Conservation (phyloP, 1,140 invertebrate genomes). For the Gerris buenoi region DNA sequence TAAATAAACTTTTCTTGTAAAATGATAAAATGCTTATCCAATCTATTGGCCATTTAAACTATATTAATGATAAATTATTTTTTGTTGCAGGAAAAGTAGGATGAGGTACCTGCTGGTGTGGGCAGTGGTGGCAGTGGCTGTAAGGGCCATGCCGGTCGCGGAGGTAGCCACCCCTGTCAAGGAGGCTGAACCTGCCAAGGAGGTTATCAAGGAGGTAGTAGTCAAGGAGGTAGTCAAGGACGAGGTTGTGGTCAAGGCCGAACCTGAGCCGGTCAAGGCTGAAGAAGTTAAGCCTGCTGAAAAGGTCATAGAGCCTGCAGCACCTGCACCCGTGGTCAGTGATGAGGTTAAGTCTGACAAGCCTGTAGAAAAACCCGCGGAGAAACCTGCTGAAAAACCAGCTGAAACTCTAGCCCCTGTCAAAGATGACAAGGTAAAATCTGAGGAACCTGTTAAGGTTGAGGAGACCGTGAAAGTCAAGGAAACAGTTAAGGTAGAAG, state of each 20-base stretch:
- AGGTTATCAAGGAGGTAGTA: not conserved
- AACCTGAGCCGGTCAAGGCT: not conserved
- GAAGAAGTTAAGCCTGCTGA: not conserved
- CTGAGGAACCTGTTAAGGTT: not conserved
- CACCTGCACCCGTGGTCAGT: conserved; percentile 5
- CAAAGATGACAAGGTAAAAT: conserved; percentile 13
- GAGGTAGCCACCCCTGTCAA: not conserved
- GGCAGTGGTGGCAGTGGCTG: not conserved
- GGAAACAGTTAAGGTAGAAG: conserved; percentile 3
- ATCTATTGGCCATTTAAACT: no score
- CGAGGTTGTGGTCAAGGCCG: not conserved
- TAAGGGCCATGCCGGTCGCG: not conserved
- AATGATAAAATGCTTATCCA: no score
- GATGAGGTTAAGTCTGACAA: conserved; percentile 15
- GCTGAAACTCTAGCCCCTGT: conserved; percentile 5
- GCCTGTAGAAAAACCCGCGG: conserved; percentile 10
- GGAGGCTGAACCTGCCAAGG: not conserved
- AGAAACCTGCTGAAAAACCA: conserved; percentile 5
- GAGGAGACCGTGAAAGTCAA: not conserved
- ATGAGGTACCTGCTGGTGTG: not conserved
- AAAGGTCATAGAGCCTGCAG: not conserved
- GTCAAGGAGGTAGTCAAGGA: not conserved
- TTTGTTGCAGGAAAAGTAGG: not conserved
- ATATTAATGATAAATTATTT: not conserved
- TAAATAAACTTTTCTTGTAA: no score